These are phyloP conservation scores for Proteles cristata DNA, from an alignment of 2,113 vertebrate species.

Conservation along the genomic window DNA sequence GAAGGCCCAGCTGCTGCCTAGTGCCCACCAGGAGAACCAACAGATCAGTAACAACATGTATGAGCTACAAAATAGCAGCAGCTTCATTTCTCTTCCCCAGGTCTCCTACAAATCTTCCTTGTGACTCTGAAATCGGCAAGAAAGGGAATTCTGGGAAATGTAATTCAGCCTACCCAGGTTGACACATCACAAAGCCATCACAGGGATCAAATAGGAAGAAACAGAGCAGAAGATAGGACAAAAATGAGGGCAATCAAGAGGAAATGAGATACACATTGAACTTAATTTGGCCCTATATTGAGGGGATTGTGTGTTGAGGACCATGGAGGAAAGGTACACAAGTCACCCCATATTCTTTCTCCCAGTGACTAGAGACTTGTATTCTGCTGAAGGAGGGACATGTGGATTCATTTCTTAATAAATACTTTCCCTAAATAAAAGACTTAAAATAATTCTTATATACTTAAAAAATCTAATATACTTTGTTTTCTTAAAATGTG, in stretches of 20 bases:
- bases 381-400: not conserved
- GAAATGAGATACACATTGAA: not conserved
- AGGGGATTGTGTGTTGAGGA: not conserved
- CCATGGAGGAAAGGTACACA: not conserved
- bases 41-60: not conserved
- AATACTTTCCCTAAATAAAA: not conserved
- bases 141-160: not conserved
- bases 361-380: not conserved
- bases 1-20: not conserved
- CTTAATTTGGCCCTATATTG: not conserved
- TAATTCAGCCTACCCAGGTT: not conserved
- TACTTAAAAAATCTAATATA: not conserved
- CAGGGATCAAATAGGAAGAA: not conserved
- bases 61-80: not conserved
- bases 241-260: not conserved
- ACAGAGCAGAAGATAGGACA: not conserved
- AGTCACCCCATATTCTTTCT: not conserved
- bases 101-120: not conserved
- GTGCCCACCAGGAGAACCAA: not conserved
- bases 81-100: not conserved
- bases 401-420: not conserved
- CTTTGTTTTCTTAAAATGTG: slow-evolving; percentile 35
- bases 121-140: not conserved
- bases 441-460: not conserved
- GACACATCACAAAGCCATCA: not conserved